Percentiles rank a stretch among this genome's conserved stretches.
Conservation (phyloP, 2,113 vertebrate genomes). For the Nannobrachium achirus region DNA sequence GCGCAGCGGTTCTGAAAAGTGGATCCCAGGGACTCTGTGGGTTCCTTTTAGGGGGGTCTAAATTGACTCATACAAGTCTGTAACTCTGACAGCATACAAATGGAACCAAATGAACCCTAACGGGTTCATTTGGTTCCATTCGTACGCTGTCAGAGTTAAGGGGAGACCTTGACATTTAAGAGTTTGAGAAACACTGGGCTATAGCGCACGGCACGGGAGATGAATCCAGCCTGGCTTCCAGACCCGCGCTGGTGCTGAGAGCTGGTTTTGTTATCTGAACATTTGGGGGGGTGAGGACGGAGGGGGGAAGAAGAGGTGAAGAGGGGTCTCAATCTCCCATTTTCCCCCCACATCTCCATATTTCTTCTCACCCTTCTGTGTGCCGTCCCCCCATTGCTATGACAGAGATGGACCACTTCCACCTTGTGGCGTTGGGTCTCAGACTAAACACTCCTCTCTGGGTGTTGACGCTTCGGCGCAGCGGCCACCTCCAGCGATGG, state of each 20-base stretch:
- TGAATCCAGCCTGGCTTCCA: slow-evolving; percentile 50
- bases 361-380: neutral
- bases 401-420: slow-evolving; percentile 76
- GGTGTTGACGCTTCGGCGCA: slow-evolving; percentile 64
- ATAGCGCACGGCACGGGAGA: neutral
- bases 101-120: too few species aligned
- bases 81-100: too few species aligned
- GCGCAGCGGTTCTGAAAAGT: too few species aligned
- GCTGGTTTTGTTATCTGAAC: slow-evolving; percentile 69
- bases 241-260: slow-evolving; percentile 55
- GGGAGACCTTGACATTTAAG: too few species aligned
- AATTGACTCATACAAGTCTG: too few species aligned
- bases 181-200: too few species aligned
- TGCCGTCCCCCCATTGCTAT: neutral
- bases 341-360: neutral
- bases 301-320: slow-evolving; percentile 47
- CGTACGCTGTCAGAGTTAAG: too few species aligned
- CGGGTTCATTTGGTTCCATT: too few species aligned
- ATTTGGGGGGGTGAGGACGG: slow-evolving; percentile 38
- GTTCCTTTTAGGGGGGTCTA: too few species aligned
- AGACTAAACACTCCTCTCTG: slow-evolving; percentile 79
- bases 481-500: slow-evolving; percentile 27
- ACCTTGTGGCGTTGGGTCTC: slow-evolving; percentile 56
- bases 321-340: slow-evolving; percentile 14
- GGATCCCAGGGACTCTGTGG: too few species aligned